A percentile compares a stretch with the other conserved stretches of the same genome.
phyloP scores from a whole-genome alignment of 2,888 invertebrate species.

The Megamerina dolium region DNA sequence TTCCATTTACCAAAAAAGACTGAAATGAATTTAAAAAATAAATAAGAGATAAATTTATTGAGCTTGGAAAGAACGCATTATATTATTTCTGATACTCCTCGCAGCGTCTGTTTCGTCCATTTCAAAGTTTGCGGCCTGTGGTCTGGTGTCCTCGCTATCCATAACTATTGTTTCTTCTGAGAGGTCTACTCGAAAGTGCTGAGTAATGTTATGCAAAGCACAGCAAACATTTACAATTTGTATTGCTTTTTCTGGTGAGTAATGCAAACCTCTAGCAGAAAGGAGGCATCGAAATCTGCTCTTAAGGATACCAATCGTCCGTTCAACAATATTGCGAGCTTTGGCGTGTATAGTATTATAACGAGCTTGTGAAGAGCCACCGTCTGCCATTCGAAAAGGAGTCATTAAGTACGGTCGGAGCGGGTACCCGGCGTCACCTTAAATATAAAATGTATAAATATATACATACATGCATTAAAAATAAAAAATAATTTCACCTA shows the following conservation, averaged over 20 bases:
- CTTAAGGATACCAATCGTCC: constrained; percentile 12
- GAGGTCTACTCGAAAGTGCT: not conserved
- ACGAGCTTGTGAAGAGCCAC: constrained; percentile 7
- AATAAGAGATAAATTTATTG: too few species aligned
- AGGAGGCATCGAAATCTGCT: constrained; percentile 11
- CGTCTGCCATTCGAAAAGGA: constrained; percentile 6
- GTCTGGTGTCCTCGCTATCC: too few species aligned
- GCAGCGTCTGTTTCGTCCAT: too few species aligned
- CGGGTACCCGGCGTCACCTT: constrained; percentile 14
- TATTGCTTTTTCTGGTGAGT: constrained; percentile 5
- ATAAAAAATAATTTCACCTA: constrained; percentile 4
- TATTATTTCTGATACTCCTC: too few species aligned
- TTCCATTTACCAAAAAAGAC: too few species aligned
- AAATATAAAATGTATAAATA: not conserved
- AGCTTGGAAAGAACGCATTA: too few species aligned
- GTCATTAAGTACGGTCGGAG: constrained; percentile 15
- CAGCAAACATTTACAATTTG: not conserved
- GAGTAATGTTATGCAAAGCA: constrained; percentile 2
- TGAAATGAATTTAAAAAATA: too few species aligned
- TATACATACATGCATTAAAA: too few species aligned
- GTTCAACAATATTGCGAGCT: constrained; percentile 10
- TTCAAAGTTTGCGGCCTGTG: too few species aligned
- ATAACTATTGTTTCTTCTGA: too few species aligned
- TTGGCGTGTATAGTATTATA: constrained; percentile 12
- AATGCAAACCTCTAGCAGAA: constrained; percentile 10